Base-by-base conservation (phyloP, 2,888 invertebrate species). In the Selenia dentaria region DNA sequence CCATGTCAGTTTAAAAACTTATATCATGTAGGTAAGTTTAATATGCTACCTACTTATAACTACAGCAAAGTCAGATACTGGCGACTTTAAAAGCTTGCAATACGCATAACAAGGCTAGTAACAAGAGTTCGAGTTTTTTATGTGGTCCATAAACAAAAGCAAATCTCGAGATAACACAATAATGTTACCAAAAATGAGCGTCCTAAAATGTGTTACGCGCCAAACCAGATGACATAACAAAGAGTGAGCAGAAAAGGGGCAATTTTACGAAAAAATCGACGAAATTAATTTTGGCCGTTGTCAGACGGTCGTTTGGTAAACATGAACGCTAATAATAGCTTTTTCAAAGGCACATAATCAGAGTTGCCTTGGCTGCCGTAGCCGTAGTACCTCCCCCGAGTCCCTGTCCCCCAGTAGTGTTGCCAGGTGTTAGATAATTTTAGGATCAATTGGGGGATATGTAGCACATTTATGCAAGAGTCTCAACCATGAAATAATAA, bases 261-360 rank as follows among this genome's bases (percentile, higher is more conserved):
- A 50, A 60, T 54, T 40, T 36, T 5, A 43, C 34, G 35, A 58
- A 61, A 51, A 51, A 38, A 46, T 51, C 42, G 38, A 49, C 49
- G 52, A 58, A 62, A 67, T 67, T 64, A 65, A 70, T 67, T 67
- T 66, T 43, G 51, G 47, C 38, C 35, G 44, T 45, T 45, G 46
- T 47, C 54, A 62, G 57, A 58, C 58, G 37, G 41, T 38, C 48
- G 52, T 47, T 55, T 47, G 46, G 60, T 67, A 68, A 69, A 69
- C 54, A 62, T 54, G 62, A 65, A 57, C 50, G 63, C 67, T 71
- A 74, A 69, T 71, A 75, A 77, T 77, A 77, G 74, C 71, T 60
- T 73, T 79, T 74, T 71, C 64, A 68, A 68, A 68, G 58, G 64
- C 64, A 69, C 74, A 74, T 72, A 73, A 72, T 64, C 71, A 60